Base-by-base conservation (phyloP, 2,888 invertebrate species). In the Julus scanicus region DNA sequence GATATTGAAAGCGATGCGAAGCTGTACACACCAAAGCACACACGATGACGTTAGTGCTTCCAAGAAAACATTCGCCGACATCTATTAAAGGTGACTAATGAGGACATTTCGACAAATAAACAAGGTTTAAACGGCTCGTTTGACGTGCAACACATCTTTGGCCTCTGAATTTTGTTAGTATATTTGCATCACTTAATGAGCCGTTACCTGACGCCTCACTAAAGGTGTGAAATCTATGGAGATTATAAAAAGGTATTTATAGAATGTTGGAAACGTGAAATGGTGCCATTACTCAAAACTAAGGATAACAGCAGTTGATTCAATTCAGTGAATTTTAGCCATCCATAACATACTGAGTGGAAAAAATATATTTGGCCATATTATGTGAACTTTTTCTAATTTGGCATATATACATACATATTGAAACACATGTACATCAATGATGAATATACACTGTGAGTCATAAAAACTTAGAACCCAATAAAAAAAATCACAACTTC, bases 71-170 rank as follows among this genome's bases (percentile, higher is more conserved):
- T 63, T 63, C n/a, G 63, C 63, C 63, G 6, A n/a, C 63, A 17
- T 63, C 63, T 63, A 63, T 63, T 63, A 63, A 63, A 63, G 63
- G 17, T 63, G 63, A 63, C 63, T 63, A 63, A 63, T n/a, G 63
- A 63, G 63, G n/a, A n/a, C 63, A n/a, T 63, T 63, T 17, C 63
- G 63, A 17, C 63, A 63, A 63, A 63, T 63, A 63, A 63, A 63
- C n/a, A 63, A 63, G n/a, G 63, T 63, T 63, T n/a, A n/a, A 63
- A 63, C 63, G 63, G n/a, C 63, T 63, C 11, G 6, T 63, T 63
- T 63, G n/a, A 63, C 63, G 63, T n/a, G n/a, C 17, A 63, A 63
- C 63, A 17, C n/a, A 53, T 13, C 63, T 53, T n/a, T 63, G 53
- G 63, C n/a, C 6, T 44, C 6, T 44, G 44, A 44, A 44, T 44